Conservation (phyloP, 2,113 vertebrate genomes). For the Chaetops frenatus region DNA sequence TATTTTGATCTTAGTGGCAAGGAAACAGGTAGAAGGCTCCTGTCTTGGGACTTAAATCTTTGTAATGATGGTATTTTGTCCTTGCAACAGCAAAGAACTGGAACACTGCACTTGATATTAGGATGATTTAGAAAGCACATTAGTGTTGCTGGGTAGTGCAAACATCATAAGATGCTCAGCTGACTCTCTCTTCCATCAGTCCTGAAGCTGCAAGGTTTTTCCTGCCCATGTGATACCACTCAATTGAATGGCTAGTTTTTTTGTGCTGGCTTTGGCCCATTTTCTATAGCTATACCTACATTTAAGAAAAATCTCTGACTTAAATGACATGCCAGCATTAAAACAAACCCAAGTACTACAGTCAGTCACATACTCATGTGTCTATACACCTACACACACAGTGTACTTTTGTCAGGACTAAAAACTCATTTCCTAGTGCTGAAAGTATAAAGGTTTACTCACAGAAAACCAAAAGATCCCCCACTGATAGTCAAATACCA, state of each 20-base stretch:
- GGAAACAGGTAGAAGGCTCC: not conserved
- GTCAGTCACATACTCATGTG: accelerated
- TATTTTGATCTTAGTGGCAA: not conserved
- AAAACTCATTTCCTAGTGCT: not conserved
- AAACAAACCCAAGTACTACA: not conserved
- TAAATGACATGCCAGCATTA: not conserved
- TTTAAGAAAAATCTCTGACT: not conserved
- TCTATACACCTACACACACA: not conserved
- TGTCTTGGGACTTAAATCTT: not conserved
- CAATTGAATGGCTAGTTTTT: not conserved
- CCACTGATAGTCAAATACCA: not conserved
- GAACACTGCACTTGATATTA: not conserved
- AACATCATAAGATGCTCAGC: not conserved
- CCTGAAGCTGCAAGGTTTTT: not conserved
- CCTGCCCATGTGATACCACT: not conserved
- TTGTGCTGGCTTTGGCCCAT: not conserved
- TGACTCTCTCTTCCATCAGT: not conserved
- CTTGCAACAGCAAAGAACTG: not conserved
- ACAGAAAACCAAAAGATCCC: not conserved
- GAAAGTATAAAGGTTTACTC: not conserved
- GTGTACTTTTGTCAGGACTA: not conserved
- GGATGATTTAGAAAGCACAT: not conserved
- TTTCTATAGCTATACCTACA: not conserved
- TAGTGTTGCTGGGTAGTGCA: not conserved
- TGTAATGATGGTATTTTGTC: not conserved